Evolutionary conservation across 2,797 vertebrate genomes (phyloP), one percentile per base, ranked within the genome.

Genomic region (Buphagus erythrorhynchus): DNA sequence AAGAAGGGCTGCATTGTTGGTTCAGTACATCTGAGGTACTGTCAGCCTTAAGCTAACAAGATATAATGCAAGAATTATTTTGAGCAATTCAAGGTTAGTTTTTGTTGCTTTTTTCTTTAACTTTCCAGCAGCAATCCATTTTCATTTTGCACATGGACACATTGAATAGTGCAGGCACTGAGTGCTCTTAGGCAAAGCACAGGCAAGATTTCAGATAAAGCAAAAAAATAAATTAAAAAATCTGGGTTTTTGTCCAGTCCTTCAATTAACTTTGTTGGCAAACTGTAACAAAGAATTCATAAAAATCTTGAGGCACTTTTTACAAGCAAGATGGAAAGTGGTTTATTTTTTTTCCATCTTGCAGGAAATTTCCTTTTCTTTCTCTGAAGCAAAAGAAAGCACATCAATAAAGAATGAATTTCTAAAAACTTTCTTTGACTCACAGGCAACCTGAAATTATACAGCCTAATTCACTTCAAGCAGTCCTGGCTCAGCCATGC

Each of bases 381-480:
- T 93, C 92, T 93, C 52, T 63, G 79, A 79, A 96, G 92, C 61
- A 85, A 86, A 92, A 82, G 67, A 85, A 91, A 95, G 83, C 51
- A 90, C 9, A 22, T 73, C 82, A 91, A 88, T 93, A 94, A 90
- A 74, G 68, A 78, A 71, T 17, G 31, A 87, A 88, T 52, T 76
- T 79, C 74, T 35, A 69, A 62, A 90, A 94, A 76, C 62, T 96
- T 91, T 80, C 42, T 90, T 83, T 80, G 77, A 89, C 86, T 86
- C 73, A 57, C 68, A 97, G 69, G 36, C 89, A 94, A 86, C n/a
- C 46, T 83, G 92, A 94, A 96, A 96, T 97, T 72, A 96, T 74
- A 86, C 85, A 92, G 88, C 84, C 88, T 90, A 96, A 93, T 97
- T 97, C 92, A 91, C 86, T 93, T 35, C 38, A 67, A 96, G 95